Evolutionary conservation across 1,140 invertebrate species (phyloP), one percentile per base, ranked within the genome.

Genomic region (Caerostris extrusa): DNA sequence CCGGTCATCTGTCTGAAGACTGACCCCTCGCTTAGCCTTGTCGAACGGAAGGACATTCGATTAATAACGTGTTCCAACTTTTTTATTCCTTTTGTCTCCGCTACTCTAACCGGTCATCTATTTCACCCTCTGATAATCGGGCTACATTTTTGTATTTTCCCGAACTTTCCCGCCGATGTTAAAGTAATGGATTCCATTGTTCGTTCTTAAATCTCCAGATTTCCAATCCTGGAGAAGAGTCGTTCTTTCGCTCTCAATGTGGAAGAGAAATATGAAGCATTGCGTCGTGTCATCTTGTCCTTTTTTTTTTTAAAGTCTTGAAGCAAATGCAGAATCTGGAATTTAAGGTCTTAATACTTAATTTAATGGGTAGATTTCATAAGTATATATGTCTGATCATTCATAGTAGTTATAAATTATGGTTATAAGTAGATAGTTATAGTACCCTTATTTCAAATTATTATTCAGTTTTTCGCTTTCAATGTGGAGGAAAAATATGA

Each of bases 31-130:
- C 92, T 93, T 93, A 88, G 34, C 85, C 86, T 81, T 93, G 92
- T 93, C 92, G 92, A 83, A 81, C 34, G 92, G 60, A 88, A 81
- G 92, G 92, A 88, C 92, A 93, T 93, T 93, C 92, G 92, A 93
- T 93, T 93, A 93, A 93, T 93, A 93, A 93, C 58, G n/a, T 19
- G 34, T 19, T 83, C 91, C 55, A 61, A 56, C 92, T 86, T 88
- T 93, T 93, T 93, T 93, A 93, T 89, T 88, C 83, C 92, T n/a
- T 93, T 93, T 93, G 92, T 93, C 92, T 93, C 85, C 67, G 61
- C 34, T 82, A 61, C 86, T 89, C 92, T 17, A 93, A 88, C 10
- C 58, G 67, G 92, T 64, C 92, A 93, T 93, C 92, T 64, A 93
- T 93, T 88, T 93, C 92, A n/a, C 7, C 56, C 71, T 92, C 81